Evolutionary conservation across 2,888 invertebrate genomes (phyloP).

Genomic region (Eupithecia exiguata): DNA sequence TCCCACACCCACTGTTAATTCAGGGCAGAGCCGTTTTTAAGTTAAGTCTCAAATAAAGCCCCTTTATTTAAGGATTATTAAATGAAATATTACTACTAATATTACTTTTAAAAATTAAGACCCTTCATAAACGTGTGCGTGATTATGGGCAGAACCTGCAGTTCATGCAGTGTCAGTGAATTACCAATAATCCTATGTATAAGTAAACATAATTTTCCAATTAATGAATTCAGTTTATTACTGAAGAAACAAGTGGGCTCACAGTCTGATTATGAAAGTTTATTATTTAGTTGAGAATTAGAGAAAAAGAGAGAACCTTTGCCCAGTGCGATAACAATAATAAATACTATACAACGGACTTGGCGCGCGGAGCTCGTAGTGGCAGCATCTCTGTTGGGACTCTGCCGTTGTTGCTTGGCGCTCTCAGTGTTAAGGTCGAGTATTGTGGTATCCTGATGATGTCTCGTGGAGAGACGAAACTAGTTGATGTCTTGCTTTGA

Average conservation of each 20-base stretch:
- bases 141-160: no score
- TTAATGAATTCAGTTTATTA: background rate
- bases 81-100: background rate
- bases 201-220: background rate
- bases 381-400: no score
- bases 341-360: no score
- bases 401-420: no score
- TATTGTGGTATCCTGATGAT: no score
- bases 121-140: background rate
- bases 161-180: background rate
- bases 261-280: background rate
- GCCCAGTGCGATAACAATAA: background rate
- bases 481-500: no score
- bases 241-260: background rate
- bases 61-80: background rate
- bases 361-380: no score
- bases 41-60: background rate
- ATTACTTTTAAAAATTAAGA: background rate
- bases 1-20: background rate
- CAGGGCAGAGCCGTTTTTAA: background rate
- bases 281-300: background rate
- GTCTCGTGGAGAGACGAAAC: no score
- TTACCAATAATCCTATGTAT: background rate
- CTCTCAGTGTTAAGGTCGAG: no score
- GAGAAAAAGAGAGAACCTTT: background rate